Percentiles rank a stretch among this genome's conserved stretches.
Evolutionary conservation across 1,140 invertebrate species (phyloP).

Genomic region (Sycobia sp.): DNA sequence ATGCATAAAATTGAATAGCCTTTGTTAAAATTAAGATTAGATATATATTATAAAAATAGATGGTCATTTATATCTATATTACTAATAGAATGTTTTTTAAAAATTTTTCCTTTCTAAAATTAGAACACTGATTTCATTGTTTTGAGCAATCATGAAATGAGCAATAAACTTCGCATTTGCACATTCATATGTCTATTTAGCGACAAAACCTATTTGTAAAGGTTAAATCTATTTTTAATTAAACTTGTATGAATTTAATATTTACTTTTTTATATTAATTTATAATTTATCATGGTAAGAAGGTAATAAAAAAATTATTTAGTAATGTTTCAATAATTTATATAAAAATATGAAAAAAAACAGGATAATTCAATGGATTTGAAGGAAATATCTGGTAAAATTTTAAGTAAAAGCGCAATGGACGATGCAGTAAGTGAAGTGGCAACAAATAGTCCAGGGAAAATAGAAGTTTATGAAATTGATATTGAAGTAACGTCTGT

Average conservation of each 20-base stretch:
- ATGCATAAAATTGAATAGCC: neutral
- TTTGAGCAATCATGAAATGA: neutral
- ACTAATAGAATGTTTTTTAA: no score
- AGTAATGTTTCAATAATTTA: neutral
- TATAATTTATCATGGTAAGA: neutral
- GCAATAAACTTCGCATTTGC: neutral
- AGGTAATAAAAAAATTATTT: neutral
- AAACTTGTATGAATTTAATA: neutral
- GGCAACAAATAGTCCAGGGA: neutral
- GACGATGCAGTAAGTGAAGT: no score
- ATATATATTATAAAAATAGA: neutral
- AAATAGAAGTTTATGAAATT: conserved; percentile 7
- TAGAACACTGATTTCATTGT: neutral
- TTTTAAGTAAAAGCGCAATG: no score
- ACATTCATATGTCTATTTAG: conserved; percentile 17
- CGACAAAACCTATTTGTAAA: conserved; percentile 16
- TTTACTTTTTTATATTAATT: conserved; percentile 5
- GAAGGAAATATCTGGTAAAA: no score
- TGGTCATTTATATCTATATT: no score
- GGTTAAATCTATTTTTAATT: no score
- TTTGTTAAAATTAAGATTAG: conserved; percentile 23
- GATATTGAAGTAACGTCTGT: conserved; percentile 11
- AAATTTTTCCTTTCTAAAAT: no score
- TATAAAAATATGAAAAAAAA: no score
- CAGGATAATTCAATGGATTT: neutral